Conservation (phyloP, 2,797 vertebrate genomes). For the Arnoldichthys spilopterus region DNA sequence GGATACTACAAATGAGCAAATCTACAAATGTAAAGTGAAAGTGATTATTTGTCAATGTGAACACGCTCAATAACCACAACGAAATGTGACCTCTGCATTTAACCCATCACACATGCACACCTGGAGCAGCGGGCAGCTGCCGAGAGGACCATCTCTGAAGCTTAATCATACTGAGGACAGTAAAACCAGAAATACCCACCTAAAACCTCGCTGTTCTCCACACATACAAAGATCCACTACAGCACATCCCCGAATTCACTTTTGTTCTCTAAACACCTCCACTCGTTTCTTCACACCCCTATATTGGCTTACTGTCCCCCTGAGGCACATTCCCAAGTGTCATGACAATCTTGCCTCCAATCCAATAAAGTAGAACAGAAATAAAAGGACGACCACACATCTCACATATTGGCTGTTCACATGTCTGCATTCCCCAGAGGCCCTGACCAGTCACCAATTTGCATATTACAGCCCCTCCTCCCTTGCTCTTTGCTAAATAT, state of each 20-base stretch:
- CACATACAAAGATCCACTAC: background rate
- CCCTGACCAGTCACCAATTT: constrained; percentile 55
- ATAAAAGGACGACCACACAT: constrained; percentile 50
- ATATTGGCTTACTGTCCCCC: constrained; percentile 55
- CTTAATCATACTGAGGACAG: background rate
- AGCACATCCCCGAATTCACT: constrained; percentile 21
- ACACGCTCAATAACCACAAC: no score
- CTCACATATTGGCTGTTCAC: constrained; percentile 56
- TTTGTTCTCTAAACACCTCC: constrained; percentile 46
- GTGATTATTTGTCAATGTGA: no score
- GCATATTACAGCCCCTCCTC: background rate
- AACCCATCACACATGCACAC: no score
- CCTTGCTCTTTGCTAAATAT: background rate
- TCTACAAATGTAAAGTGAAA: no score
- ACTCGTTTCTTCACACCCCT: constrained; percentile 36
- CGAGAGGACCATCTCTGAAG: no score
- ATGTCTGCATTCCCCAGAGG: constrained; percentile 60
- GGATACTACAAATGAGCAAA: no score
- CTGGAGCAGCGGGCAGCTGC: no score
- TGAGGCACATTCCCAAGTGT: constrained; percentile 62
- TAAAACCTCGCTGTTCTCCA: constrained; percentile 1
- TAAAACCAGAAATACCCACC: constrained; percentile 15
- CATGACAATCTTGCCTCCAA: constrained; percentile 67
- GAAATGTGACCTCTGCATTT: no score
- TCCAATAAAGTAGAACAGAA: constrained; percentile 59